Base-by-base conservation (phyloP, 2,888 invertebrate species). In the Polydrusus pterygomalis region DNA sequence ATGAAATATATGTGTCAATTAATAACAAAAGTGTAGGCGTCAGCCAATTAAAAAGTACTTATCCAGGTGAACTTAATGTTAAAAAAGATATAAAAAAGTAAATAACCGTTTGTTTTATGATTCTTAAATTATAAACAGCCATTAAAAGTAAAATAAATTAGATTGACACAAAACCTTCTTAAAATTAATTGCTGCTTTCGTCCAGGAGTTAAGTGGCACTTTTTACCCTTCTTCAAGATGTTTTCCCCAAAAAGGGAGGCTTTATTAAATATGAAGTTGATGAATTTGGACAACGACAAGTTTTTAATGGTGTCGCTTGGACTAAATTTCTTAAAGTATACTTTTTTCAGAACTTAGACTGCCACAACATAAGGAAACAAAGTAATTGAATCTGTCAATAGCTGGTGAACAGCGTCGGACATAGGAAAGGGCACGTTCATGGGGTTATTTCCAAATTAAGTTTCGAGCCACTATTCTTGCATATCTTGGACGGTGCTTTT, bases 241-340 rank as follows among this genome's bases (percentile, higher is more conserved):
- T 43, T 43, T n/a, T 43, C n/a, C 43, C 43, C 13, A 9, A 49
- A 49, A 18, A 49, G 49, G 18, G 49, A 49, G 18, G 15, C 9
- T 18, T 18, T 18, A 49, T 49, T 49, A 49, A 49, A 49, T 49
- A 49, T 49, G 49, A 49, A 49, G 49, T 49, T 17, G 49, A 49
- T 2, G 18, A 49, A 49, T 49, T 49, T 49, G n/a, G 18, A 49
- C 47, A 49, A 17, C 17, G 49, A 49, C 18, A 18, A 43, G 43
- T 18, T 17, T 49, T 49, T 49, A 49, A 49, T 18, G 49, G 49
- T 49, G 49, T 49, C 34, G 34, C 6, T 34, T 1, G 34, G 8
- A 34, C 7, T 6, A 49, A 49, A 49, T 49, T 17, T 49, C 18
- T 11, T 49, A 30, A 30, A 25, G 10, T 13, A 25, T 25, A 34